Conservation (phyloP, 2,888 invertebrate species). For the Pecten maximus region DNA sequence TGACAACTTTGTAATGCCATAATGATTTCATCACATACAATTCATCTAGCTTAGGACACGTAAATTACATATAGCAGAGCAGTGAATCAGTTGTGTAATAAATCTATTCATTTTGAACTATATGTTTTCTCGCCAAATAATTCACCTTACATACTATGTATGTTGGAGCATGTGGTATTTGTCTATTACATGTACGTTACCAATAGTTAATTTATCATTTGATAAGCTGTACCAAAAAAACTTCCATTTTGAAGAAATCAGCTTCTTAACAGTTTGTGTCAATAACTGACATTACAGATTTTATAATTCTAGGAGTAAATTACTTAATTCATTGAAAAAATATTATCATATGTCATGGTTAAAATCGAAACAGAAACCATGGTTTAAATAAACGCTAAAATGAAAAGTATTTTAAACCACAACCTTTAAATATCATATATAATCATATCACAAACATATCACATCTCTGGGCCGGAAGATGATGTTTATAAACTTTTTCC, state of each 20-base stretch:
- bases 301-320: background rate
- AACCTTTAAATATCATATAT: background rate
- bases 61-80: no score
- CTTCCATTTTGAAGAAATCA: background rate
- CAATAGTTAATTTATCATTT: no score
- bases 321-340: background rate
- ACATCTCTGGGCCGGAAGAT: slow-evolving; percentile 29
- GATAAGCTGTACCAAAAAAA: no score
- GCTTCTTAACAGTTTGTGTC: background rate
- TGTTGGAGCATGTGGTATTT: no score
- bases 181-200: no score
- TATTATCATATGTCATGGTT: background rate
- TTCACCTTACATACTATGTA: no score
- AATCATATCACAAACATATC: background rate
- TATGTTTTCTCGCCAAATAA: no score
- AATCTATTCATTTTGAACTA: no score
- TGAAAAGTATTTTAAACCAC: background rate
- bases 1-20: no score
- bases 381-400: background rate
- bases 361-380: background rate
- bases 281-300: background rate
- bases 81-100: no score
- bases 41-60: no score
- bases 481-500: background rate
- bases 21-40: no score